A percentile compares a stretch with the other conserved stretches of the same genome.
phyloP scores from a whole-genome alignment of 2,113 vertebrate species.

The Megalops atlanticus region DNA sequence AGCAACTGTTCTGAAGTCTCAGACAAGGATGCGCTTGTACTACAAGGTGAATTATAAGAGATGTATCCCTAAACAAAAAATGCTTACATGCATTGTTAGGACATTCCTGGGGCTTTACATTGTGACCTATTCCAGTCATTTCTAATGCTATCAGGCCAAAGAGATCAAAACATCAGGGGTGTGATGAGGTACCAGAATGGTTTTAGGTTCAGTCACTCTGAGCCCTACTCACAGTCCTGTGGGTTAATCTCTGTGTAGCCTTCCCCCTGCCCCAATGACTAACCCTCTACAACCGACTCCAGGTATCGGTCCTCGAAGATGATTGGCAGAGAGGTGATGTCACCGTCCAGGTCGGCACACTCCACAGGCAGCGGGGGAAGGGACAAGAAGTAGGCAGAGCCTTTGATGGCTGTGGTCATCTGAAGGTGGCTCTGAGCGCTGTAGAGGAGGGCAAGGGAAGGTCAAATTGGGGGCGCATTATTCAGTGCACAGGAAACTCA shows the following conservation, averaged over 20 bases:
- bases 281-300: slow-evolving; percentile 93
- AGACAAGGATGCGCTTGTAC: background rate
- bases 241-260: background rate
- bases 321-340: slow-evolving; percentile 90
- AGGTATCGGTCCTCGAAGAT: slow-evolving; percentile 99
- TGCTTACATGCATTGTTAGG: too few species aligned
- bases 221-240: too few species aligned
- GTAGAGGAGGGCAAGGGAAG: slow-evolving; percentile 22
- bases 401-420: slow-evolving; percentile 96
- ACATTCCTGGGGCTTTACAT: too few species aligned
- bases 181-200: too few species aligned
- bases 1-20: background rate
- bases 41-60: too few species aligned
- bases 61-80: too few species aligned
- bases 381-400: slow-evolving; percentile 92
- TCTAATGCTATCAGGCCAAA: too few species aligned
- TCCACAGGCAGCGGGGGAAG: slow-evolving; percentile 95
- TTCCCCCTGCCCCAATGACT: too few species aligned
- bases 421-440: slow-evolving; percentile 97
- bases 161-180: too few species aligned
- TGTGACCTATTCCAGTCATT: too few species aligned
- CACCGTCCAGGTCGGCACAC: slow-evolving; percentile 95
- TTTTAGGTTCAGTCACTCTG: too few species aligned
- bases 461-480: background rate
- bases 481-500: background rate